Evolutionary conservation across 2,113 vertebrate genomes (phyloP), one percentile per base, ranked within the genome.

Genomic region (Camarhynchus parvulus): DNA sequence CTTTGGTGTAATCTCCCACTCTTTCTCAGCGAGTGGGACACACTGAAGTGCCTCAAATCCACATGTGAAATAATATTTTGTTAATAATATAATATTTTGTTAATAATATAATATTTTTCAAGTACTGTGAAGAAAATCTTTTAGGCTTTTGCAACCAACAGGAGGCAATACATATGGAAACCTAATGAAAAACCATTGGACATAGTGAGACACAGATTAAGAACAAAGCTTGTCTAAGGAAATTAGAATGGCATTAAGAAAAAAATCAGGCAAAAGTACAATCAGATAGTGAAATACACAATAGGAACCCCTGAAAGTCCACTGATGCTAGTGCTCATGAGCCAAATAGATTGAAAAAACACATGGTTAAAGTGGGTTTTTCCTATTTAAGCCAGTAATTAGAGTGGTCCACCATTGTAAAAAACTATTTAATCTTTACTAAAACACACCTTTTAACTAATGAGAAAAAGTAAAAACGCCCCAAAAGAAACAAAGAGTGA

Each of bases 381-480:
- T 90, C 31, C 41, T 78, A 37, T 50, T 64, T 39, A 76, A 39
- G 31, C 5, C 41, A 17, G 31, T 49, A 72, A 59, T 52, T 66
- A 62, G 15, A 66, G 33, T 13, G 15, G n/a, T 27, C 17, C 39
- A 87, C 4, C 15, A n/a, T 1, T 78, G 35, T 15, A 35, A 87
- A 55, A 74, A 92, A 6, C 10, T 24, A 9, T 5, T 63, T 21
- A 19, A 11, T 70, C 16, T 62, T 87, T 42, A 63, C 10, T 86
- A 69, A 73, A 50, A 50, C 11, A 7, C 28, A 58, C 2, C 23
- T 77, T 62, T 62, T 27, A 89, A 66, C 23, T 39, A 77, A 80
- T 13, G 3, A 39, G 15, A 53, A 64, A 76, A 85, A 62, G 3
- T 2, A 64, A 82, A 87, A 74, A 27, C 0, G 0, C 0, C 2